Conservation (phyloP, 2,888 invertebrate species). For the Ophion ventricosus region DNA sequence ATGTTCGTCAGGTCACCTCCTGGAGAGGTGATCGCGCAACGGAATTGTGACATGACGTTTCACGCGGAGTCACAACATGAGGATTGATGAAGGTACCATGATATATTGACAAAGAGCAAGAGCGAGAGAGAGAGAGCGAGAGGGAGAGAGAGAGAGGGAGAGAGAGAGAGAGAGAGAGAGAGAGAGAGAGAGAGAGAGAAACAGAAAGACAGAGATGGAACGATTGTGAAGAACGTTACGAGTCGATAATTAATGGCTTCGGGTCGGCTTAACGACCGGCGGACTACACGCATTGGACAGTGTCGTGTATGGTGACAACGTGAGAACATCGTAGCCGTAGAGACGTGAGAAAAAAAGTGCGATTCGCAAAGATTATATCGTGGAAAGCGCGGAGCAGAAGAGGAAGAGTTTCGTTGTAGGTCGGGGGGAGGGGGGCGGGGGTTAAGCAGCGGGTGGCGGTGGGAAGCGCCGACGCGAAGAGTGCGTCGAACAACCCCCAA, state of each 20-base stretch:
- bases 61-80: not conserved
- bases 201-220: no score
- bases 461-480: slow-evolving; percentile 66
- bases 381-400: not conserved
- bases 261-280: slow-evolving; percentile 5
- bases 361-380: slow-evolving; percentile 38
- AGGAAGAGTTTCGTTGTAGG: slow-evolving; percentile 1
- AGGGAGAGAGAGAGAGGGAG: not conserved
- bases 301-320: not conserved
- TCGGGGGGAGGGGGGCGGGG: slow-evolving; percentile 9
- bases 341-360: slow-evolving; percentile 23
- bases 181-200: not conserved
- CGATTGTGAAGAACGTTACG: not conserved
- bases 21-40: no score
- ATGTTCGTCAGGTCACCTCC: no score
- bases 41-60: not conserved
- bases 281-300: not conserved
- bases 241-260: slow-evolving; percentile 19
- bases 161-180: not conserved
- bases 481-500: slow-evolving; percentile 63
- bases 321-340: not conserved
- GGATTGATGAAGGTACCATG: slow-evolving; percentile 19
- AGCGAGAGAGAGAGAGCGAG: not conserved
- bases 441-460: slow-evolving; percentile 18
- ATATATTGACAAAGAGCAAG: slow-evolving; percentile 10